phyloP scores from a whole-genome alignment of 2,797 vertebrate genomes.

The Sebastes nivosus region DNA sequence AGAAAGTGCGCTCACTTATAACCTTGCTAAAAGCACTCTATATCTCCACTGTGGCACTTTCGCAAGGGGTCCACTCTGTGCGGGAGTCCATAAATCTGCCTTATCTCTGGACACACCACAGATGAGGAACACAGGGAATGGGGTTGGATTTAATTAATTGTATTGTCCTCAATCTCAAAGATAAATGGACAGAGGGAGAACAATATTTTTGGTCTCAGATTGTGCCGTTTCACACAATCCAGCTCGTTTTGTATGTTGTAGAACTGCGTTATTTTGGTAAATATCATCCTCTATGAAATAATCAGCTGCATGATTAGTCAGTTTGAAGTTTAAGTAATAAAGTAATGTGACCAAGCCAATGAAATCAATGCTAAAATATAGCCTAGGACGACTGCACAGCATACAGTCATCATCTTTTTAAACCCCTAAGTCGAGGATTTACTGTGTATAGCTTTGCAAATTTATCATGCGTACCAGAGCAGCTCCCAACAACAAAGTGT shows the following conservation, averaged over 20 bases:
- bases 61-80: constrained; percentile 14
- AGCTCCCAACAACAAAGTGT: constrained; percentile 55
- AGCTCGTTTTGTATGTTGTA: background rate
- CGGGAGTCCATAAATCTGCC: constrained; percentile 60
- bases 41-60: constrained; percentile 37
- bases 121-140: constrained; percentile 37
- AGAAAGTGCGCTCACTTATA: constrained; percentile 50
- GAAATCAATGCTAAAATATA: constrained; percentile 27
- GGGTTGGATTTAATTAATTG: constrained; percentile 53
- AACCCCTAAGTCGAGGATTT: constrained; percentile 37
- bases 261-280: background rate
- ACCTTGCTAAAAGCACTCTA: constrained; percentile 53
- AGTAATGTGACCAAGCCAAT: constrained; percentile 20
- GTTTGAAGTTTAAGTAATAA: constrained; percentile 28
- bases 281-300: background rate
- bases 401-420: constrained; percentile 35
- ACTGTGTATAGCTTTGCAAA: constrained; percentile 35
- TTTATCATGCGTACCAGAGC: constrained; percentile 47
- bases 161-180: constrained; percentile 53
- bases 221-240: background rate
- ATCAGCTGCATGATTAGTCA: background rate
- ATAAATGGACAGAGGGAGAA: constrained; percentile 38
- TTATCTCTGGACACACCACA: constrained; percentile 53
- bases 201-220: constrained; percentile 21
- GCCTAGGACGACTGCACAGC: background rate